Conservation (phyloP, 2,113 vertebrate species). For the Dascyllus trimaculatus region DNA sequence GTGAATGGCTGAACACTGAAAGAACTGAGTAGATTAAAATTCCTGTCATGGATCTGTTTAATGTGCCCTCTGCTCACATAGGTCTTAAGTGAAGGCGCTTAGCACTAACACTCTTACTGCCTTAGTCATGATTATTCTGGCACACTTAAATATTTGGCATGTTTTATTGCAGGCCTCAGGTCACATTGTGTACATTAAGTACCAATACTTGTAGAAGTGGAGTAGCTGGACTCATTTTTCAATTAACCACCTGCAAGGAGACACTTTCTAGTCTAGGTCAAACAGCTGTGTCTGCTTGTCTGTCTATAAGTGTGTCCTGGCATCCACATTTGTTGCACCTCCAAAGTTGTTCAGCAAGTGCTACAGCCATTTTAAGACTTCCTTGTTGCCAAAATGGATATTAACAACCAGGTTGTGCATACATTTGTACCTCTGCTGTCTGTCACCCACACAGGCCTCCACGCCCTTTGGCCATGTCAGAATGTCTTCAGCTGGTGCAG, state of each 20-base stretch:
- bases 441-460: conserved; percentile 34
- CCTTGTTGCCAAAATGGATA: background rate
- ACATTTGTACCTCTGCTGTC: conserved; percentile 11
- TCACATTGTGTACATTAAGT: conserved; percentile 14
- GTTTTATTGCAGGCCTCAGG: conserved; percentile 20
- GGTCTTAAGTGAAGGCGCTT: conserved; percentile 51
- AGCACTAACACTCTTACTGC: conserved; percentile 45
- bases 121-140: conserved; percentile 42
- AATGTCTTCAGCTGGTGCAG: conserved; percentile 34
- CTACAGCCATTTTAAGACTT: conserved; percentile 11
- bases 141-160: conserved; percentile 24
- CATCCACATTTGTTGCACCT: conserved; percentile 39
- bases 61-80: conserved; percentile 62
- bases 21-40: conserved; percentile 81
- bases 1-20: conserved; percentile 67
- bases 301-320: background rate
- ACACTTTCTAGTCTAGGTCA: conserved; percentile 11
- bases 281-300: conserved; percentile 24
- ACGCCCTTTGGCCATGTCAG: conserved; percentile 20
- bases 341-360: conserved; percentile 10
- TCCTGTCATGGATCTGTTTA: conserved; percentile 79
- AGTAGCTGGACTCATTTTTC: conserved; percentile 2
- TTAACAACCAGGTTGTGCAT: conserved; percentile 16
- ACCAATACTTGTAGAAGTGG: background rate
- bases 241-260: conserved; percentile 25